phyloP scores from a whole-genome alignment of 2,113 vertebrate species.

The Megaleporinus macrocephalus region DNA sequence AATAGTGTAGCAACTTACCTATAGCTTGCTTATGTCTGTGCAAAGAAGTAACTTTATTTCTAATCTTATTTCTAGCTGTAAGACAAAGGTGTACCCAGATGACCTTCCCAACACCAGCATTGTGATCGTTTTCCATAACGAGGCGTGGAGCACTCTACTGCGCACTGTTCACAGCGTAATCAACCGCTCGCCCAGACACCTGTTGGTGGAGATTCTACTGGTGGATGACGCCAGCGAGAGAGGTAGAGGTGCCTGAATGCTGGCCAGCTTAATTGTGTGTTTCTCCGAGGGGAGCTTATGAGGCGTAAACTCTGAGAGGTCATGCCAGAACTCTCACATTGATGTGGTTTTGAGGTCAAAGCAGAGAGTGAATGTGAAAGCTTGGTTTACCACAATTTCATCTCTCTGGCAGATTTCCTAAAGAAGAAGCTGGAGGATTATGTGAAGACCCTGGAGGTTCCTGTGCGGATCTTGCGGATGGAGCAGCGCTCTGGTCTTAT shows the following conservation, averaged over 20 bases:
- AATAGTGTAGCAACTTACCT: neutral
- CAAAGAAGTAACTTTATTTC: neutral
- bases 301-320: neutral
- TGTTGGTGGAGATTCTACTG: constrained; percentile 89
- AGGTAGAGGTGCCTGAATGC: constrained; percentile 71
- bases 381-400: neutral
- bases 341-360: neutral
- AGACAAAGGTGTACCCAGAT: constrained; percentile 89
- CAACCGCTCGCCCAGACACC: constrained; percentile 85
- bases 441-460: constrained; percentile 83
- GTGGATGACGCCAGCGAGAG: constrained; percentile 97
- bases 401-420: constrained; percentile 83
- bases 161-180: constrained; percentile 93
- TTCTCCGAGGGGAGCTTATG: neutral
- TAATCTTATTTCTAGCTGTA: constrained; percentile 81
- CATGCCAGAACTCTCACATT: neutral
- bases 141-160: constrained; percentile 96
- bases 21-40: no score
- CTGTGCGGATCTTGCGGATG: constrained; percentile 90
- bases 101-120: constrained; percentile 95
- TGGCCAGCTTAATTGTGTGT: neutral
- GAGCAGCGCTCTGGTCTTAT: constrained; percentile 94
- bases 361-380: neutral
- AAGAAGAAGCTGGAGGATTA: constrained; percentile 89
- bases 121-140: constrained; percentile 99